Conservation (phyloP, 2,113 vertebrate genomes). For the Zingel zingel region DNA sequence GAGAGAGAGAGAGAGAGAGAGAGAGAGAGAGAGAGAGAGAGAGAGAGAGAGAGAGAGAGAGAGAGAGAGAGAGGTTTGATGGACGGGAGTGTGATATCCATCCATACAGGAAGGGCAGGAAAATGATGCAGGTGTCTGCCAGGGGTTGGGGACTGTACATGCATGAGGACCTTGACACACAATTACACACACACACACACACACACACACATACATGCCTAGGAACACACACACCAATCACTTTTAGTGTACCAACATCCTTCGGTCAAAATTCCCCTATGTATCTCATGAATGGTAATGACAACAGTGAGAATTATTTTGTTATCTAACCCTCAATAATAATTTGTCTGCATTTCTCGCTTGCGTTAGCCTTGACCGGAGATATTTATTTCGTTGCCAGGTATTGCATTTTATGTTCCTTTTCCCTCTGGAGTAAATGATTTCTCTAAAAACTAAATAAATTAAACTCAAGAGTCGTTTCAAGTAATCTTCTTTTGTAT, state of each 20-base stretch:
- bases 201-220: slow-evolving; percentile 51
- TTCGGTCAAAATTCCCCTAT: slow-evolving; percentile 37
- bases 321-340: slow-evolving; percentile 35
- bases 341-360: slow-evolving; percentile 38
- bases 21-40: slow-evolving; percentile 38
- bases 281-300: slow-evolving; percentile 65
- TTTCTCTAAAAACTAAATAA: slow-evolving; percentile 11
- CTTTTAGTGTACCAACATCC: slow-evolving; percentile 56
- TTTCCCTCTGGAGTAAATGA: slow-evolving; percentile 25
- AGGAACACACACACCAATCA: slow-evolving; percentile 54
- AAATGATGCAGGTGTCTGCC: slow-evolving; percentile 66
- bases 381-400: slow-evolving; percentile 12
- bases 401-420: slow-evolving; percentile 37
- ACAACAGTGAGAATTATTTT: slow-evolving; percentile 49
- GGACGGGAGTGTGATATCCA: slow-evolving; percentile 74
- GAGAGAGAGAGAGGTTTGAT: slow-evolving; percentile 68
- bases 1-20: slow-evolving; percentile 36
- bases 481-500: slow-evolving; percentile 32
- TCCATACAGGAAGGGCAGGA: slow-evolving; percentile 75
- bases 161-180: slow-evolving; percentile 76
- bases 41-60: slow-evolving; percentile 28
- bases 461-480: slow-evolving; percentile 12
- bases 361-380: slow-evolving; percentile 18
- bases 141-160: slow-evolving; percentile 58
- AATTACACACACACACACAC: slow-evolving; percentile 75